Evolutionary conservation across 2,113 vertebrate genomes (phyloP), one percentile per base, ranked within the genome.

Genomic region (Eclectus roratus): DNA sequence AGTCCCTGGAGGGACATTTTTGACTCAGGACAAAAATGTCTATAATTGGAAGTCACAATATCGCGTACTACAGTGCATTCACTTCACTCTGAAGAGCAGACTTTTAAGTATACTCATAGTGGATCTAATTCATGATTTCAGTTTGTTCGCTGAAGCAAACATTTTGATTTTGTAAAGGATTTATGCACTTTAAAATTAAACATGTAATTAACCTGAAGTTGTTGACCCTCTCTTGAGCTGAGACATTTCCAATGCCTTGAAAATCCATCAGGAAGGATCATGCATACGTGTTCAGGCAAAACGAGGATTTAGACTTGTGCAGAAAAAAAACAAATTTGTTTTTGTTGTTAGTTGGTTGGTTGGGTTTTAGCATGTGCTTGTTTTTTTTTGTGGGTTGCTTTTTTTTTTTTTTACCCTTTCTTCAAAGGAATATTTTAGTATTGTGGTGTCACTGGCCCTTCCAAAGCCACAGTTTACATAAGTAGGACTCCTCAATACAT

Each of bases 321-420:
- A 74, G 50, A 10, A 58, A 27, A 63, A 63, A 17, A 10, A 47
- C 27, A 19, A 0, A 8, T 85, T 52, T 69, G 66, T 44, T 31
- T 17, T 35, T 49, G 6, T 23, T 69, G 13, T 58, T 23, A 7
- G 33, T 58, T n/a, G 56, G 20, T n/a, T 58, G 55, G 8, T 20
- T 33, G 53, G 52, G 11, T 25, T 56, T 56, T 68, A 17, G 11
- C 6, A n/a, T 23, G 33, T n/a, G 13, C 37, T 37, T 10, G 55
- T 10, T 6, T 13, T n/a, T 47, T 35, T 24, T 41, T 29, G 25
- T 8, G 4, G 2, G 0, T 9, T 55, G 55, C 20, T 60, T 70
- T 27, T 14, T 3, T 27, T 14, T 3, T 25, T 18, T n/a, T 39
- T 2, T 1, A 9, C 55, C 56, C 33, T 58, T 35, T 3, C 3